These are phyloP conservation scores for Macroramphosus scolopax DNA, from an alignment of 2,797 vertebrate species.

Conservation along the genomic window DNA sequence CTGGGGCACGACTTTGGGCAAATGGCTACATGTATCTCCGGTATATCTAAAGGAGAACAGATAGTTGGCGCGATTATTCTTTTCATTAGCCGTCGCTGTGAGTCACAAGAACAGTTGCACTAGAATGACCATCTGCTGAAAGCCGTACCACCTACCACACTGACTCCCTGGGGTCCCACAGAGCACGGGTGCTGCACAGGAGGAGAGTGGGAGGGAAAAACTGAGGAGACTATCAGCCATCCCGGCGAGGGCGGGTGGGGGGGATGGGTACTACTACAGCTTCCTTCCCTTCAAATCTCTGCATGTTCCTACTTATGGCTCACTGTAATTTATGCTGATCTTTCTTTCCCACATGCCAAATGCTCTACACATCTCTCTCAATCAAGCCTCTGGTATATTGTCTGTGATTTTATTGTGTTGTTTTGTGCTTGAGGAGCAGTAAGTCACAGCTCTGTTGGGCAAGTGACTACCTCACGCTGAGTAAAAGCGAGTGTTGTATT, in stretches of 20 bases:
- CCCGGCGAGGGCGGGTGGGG: too few relatives aligned
- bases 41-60: slow-evolving; percentile 4
- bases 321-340: slow-evolving; percentile 54
- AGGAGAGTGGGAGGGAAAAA: slow-evolving; percentile 16
- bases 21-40: slow-evolving; percentile 7
- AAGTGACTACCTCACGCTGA: slow-evolving; percentile 34
- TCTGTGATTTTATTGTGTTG: slow-evolving; percentile 41
- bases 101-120: slow-evolving; percentile 1
- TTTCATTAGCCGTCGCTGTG: slow-evolving; percentile 7
- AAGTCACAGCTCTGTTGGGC: slow-evolving; percentile 27
- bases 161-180: slow-evolving; percentile 42
- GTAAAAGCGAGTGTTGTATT: slow-evolving; percentile 24
- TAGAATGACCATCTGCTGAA: slow-evolving; percentile 1
- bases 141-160: slow-evolving; percentile 38
- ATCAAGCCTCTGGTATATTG: slow-evolving; percentile 43
- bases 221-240: too few relatives aligned
- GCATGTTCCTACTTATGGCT: slow-evolving; percentile 59
- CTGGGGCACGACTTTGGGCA: slow-evolving; percentile 4
- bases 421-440: slow-evolving; percentile 30
- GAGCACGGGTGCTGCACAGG: slow-evolving; percentile 28
- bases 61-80: slow-evolving; percentile 13
- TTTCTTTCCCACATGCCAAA: slow-evolving; percentile 36
- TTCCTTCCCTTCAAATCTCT: slow-evolving; percentile 48
- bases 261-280: too few relatives aligned
- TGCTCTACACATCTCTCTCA: slow-evolving; percentile 49